phyloP scores from a whole-genome alignment of 2,888 invertebrate species.

The Cataglyphis albicans region DNA sequence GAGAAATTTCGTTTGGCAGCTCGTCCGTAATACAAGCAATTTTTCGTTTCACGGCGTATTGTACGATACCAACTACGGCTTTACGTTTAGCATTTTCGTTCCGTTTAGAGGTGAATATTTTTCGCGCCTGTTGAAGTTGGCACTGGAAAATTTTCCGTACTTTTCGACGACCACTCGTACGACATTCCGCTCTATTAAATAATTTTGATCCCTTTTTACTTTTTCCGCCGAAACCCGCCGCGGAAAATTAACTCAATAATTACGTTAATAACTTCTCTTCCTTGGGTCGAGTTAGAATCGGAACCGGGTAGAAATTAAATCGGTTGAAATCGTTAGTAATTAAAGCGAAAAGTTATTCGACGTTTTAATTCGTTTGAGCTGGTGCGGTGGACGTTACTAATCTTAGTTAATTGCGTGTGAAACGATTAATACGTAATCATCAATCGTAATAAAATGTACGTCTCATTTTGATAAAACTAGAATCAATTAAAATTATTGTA shows the following conservation, averaged over 20 bases:
- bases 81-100: not conserved
- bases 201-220: not conserved
- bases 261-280: constrained; percentile 18
- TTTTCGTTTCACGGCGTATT: not conserved
- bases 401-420: not conserved
- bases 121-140: not conserved
- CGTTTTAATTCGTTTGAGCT: not conserved
- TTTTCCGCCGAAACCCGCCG: not conserved
- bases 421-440: not conserved
- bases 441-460: not conserved
- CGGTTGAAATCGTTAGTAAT: not conserved
- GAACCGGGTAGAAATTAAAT: constrained; percentile 11
- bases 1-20: not conserved
- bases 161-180: not conserved
- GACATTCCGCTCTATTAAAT: not conserved
- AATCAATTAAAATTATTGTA: not conserved
- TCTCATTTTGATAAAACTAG: not conserved
- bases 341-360: not conserved
- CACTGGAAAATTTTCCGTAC: not conserved
- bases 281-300: not conserved
- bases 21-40: not conserved
- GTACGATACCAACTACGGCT: not conserved
- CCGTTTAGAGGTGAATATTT: not conserved
- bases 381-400: not conserved
- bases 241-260: constrained; percentile 11